These are phyloP conservation scores for Conger conger DNA, from an alignment of 2,113 vertebrate genomes.

Conservation along the genomic window DNA sequence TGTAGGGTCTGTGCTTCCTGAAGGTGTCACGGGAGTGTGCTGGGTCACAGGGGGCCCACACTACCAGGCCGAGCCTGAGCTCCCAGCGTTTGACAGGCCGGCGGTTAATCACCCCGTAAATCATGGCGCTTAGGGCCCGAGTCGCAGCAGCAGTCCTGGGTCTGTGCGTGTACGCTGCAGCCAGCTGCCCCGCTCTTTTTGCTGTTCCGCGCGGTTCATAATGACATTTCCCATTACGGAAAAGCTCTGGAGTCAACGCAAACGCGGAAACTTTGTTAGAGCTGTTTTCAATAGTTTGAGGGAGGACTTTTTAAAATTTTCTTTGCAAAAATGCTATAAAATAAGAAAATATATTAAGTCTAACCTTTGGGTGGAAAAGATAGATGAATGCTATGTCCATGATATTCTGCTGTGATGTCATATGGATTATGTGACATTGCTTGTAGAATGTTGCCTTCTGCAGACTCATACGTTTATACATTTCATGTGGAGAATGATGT, in stretches of 20 bases:
- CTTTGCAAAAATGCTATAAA: too few species aligned
- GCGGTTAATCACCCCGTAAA: background rate
- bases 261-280: too few species aligned
- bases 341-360: background rate
- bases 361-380: background rate
- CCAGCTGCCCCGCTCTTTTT: background rate
- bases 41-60: background rate
- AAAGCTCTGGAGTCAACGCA: background rate
- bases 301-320: too few species aligned
- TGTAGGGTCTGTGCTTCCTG: background rate
- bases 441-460: too few species aligned
- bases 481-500: too few species aligned
- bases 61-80: background rate
- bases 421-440: too few species aligned
- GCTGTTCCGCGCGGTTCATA: background rate
- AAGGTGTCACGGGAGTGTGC: conserved; percentile 6
- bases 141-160: background rate
- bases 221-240: background rate
- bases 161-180: background rate
- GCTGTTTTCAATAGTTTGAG: too few species aligned
- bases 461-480: too few species aligned
- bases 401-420: too few species aligned
- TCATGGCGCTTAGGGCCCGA: background rate
- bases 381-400: too few species aligned
- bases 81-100: too few species aligned